phyloP scores from a whole-genome alignment of 2,113 vertebrate species.

The Alethe diademata region DNA sequence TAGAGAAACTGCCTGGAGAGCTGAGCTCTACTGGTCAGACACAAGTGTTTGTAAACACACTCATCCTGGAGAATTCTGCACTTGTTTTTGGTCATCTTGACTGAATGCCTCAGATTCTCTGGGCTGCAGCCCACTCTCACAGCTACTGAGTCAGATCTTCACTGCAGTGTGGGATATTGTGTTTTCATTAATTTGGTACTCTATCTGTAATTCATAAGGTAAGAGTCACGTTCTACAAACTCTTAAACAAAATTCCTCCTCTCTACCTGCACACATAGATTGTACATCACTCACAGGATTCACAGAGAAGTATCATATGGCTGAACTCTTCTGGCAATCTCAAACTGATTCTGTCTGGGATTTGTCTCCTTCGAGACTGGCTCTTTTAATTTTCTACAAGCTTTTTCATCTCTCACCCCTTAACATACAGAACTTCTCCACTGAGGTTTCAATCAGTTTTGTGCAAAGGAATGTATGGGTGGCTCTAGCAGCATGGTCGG shows the following conservation, averaged over 20 bases:
- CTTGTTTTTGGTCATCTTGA: background rate
- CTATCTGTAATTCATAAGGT: background rate
- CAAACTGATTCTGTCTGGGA: background rate
- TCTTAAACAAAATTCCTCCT: background rate
- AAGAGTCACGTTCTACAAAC: background rate
- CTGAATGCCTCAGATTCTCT: background rate
- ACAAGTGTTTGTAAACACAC: slow-evolving; percentile 2
- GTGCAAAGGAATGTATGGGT: background rate
- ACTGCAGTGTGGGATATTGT: background rate
- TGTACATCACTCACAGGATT: background rate
- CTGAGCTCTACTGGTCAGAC: background rate
- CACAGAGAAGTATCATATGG: background rate
- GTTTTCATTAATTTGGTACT: background rate
- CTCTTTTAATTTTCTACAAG: slow-evolving; percentile 7
- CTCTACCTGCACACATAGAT: background rate
- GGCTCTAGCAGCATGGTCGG: background rate
- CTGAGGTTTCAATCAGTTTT: background rate
- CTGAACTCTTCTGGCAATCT: background rate
- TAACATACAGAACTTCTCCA: background rate
- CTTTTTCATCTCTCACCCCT: slow-evolving; percentile 17
- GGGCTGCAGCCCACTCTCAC: background rate
- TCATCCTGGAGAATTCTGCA: background rate
- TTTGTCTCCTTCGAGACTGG: background rate
- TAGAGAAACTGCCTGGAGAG: background rate
- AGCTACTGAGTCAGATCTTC: background rate